phyloP scores from a whole-genome alignment of 2,797 vertebrate genomes.

The Sebastes trivittatus region DNA sequence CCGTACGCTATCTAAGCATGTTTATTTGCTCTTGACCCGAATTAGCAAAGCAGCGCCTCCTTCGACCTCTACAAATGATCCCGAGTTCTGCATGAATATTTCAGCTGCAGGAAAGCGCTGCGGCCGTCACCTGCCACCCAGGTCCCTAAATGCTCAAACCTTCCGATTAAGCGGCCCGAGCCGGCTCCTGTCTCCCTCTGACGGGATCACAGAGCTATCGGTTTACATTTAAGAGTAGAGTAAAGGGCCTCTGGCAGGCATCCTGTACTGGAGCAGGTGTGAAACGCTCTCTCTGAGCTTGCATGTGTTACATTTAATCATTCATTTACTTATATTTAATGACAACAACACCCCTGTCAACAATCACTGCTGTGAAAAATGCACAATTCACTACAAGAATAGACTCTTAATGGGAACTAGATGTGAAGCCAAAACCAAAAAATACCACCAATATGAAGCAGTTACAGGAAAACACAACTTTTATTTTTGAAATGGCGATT shows the following conservation, averaged over 20 bases:
- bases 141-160: conserved; percentile 28
- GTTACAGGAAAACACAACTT: conserved; percentile 2
- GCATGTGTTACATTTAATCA: conserved; percentile 5
- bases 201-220: conserved; percentile 34
- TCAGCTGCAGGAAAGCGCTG: conserved; percentile 43
- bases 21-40: neutral
- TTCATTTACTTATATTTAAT: conserved; percentile 9
- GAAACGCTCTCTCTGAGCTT: conserved; percentile 1
- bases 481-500: neutral
- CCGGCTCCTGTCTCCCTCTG: conserved; percentile 26
- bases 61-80: conserved; percentile 36
- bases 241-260: neutral
- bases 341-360: neutral
- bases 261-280: conserved; percentile 29
- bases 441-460: neutral
- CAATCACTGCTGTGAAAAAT: neutral
- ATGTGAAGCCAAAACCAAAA: neutral
- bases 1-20: neutral
- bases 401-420: neutral
- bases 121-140: conserved; percentile 40
- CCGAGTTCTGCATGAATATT: conserved; percentile 69
- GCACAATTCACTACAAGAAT: neutral
- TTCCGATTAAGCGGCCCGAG: conserved; percentile 24
- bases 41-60: conserved; percentile 7
- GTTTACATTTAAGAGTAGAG: conserved; percentile 36